Evolutionary conservation across 2,797 vertebrate species (phyloP), one percentile per base, ranked within the genome.

Genomic region (Toxotes lorentzi): DNA sequence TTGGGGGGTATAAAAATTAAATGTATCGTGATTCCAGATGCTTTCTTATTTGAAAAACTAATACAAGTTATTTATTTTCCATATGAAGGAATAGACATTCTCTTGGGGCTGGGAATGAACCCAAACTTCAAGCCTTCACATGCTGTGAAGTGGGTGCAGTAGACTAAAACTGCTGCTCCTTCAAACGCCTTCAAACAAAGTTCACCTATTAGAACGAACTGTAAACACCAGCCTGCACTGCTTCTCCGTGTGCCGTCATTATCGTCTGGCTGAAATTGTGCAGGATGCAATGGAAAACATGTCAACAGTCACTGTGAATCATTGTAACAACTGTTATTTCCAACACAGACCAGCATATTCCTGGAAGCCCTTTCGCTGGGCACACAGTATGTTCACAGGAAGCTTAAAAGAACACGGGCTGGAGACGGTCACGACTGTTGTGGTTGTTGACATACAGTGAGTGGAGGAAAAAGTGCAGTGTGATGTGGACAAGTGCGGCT

Each of bases 161-260:
- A 24, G 32, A 60, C 48, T 41, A 41, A 59, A 12, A 11, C 13
- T 13, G n/a, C 73, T 27, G 58, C 60, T 30, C 19, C 60, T 73
- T 57, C 14, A 64, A 51, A 24, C 59, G 51, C 51, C 50, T 72
- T 64, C 43, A 72, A 79, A 77, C 66, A 61, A 70, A 76, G 9
- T 50, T 72, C 72, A 47, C 34, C 23, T 58, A 50, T 38, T 30
- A 7, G 24, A 61, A 63, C 24, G 41, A 77, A 59, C 35, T 68
- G 35, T 80, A 78, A 76, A 86, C 65, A 83, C 73, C n/a, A 51
- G 59, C 48, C 12, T 30, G 43, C 56, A 34, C 61, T 34, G 21
- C 30, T 27, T 34, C 13, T 50, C 38, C 30, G 19, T 54, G 53
- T 32, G 27, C 43, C 35, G 5, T 71, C 32, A 13, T 32, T 24